Evolutionary conservation across 2,888 invertebrate species (phyloP).

Genomic region (Dicranocentrus wangi): DNA sequence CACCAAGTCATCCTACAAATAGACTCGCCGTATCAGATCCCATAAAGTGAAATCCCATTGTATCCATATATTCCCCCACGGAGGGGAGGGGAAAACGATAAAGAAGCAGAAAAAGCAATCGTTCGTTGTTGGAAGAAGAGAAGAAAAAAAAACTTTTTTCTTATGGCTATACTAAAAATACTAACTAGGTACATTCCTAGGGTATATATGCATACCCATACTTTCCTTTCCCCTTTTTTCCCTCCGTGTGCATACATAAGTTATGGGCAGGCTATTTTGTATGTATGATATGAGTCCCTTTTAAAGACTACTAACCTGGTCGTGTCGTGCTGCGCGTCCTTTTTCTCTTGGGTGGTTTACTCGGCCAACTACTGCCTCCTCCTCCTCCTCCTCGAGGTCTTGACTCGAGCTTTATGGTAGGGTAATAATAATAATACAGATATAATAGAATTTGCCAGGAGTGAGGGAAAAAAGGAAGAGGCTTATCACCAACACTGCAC

Average conservation of each 20-base stretch:
- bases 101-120: slow-evolving; percentile 32
- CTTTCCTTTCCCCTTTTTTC: slow-evolving; percentile 30
- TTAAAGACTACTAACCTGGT: slow-evolving; percentile 56
- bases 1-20: slow-evolving; percentile 38
- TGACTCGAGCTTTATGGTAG: slow-evolving; percentile 52
- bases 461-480: slow-evolving; percentile 45
- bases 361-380: slow-evolving; percentile 8
- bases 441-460: slow-evolving; percentile 62
- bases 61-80: slow-evolving; percentile 41
- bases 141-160: slow-evolving; percentile 41
- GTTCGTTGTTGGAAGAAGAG: too few species aligned
- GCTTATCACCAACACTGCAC: slow-evolving; percentile 58
- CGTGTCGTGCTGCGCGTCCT: slow-evolving; percentile 54
- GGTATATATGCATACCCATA: too few species aligned
- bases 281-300: slow-evolving; percentile 41
- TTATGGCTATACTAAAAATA: slow-evolving; percentile 39
- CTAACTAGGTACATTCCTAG: too few species aligned
- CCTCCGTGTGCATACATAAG: slow-evolving; percentile 51
- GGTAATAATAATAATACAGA: slow-evolving; percentile 56
- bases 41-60: slow-evolving; percentile 49
- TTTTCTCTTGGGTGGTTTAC: slow-evolving; percentile 56
- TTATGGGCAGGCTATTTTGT: slow-evolving; percentile 9
- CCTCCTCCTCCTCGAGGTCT: slow-evolving; percentile 21
- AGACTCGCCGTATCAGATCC: slow-evolving; percentile 9
- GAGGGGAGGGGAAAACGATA: slow-evolving; percentile 42